phyloP scores from a whole-genome alignment of 2,797 vertebrate species.

The Leuciscus waleckii region DNA sequence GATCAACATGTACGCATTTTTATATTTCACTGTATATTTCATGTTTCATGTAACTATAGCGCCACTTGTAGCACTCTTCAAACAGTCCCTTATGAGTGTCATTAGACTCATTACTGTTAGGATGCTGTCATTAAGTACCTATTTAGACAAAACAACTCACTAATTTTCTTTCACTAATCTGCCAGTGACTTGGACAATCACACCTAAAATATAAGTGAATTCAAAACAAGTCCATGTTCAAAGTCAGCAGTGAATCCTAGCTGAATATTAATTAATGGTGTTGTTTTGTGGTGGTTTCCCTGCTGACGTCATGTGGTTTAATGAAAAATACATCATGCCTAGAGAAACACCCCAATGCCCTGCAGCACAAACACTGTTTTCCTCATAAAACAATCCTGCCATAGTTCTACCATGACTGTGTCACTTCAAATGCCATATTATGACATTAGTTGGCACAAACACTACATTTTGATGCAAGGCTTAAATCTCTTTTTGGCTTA shows the following conservation, averaged over 20 bases:
- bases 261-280: neutral
- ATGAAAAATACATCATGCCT: neutral
- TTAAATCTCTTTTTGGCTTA: neutral
- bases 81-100: neutral
- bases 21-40: neutral
- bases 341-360: slow-evolving; percentile 9
- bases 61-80: neutral
- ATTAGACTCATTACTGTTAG: neutral
- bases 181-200: neutral
- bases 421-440: slow-evolving; percentile 12
- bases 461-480: neutral
- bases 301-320: neutral
- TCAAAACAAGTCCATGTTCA: slow-evolving; percentile 11
- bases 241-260: neutral
- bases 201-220: neutral
- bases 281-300: neutral
- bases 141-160: neutral
- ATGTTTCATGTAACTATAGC: neutral
- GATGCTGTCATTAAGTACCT: neutral
- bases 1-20: neutral
- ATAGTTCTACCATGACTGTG: neutral
- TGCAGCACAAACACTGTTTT: slow-evolving; percentile 13
- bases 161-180: neutral
- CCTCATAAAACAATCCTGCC: neutral
- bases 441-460: neutral